Evolutionary conservation across 2,113 vertebrate genomes (phyloP).

Genomic region (Zapornia atra): DNA sequence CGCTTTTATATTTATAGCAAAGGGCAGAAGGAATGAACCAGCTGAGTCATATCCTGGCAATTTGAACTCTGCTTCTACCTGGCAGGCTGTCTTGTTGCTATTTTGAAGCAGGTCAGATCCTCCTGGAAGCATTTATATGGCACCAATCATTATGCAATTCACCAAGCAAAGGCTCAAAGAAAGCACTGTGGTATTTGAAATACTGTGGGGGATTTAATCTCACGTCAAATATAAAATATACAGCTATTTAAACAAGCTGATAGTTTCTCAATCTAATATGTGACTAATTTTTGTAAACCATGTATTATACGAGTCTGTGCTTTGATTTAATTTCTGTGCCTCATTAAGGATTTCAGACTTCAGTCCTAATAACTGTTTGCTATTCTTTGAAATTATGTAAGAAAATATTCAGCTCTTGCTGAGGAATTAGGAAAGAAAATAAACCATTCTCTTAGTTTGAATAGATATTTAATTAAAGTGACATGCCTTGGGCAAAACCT

Average conservation of each 20-base stretch:
- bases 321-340: constrained; percentile 15
- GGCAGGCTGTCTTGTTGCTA: background rate
- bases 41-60: background rate
- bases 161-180: background rate
- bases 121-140: background rate
- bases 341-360: constrained; percentile 1
- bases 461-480: constrained; percentile 47
- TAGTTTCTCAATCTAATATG: background rate
- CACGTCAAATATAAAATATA: background rate
- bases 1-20: background rate
- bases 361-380: background rate
- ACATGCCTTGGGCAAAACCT: constrained; percentile 13
- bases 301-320: background rate
- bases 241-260: background rate
- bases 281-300: background rate
- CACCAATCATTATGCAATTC: background rate
- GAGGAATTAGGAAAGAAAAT: constrained; percentile 42
- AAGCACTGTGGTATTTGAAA: background rate
- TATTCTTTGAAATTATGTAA: background rate
- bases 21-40: background rate
- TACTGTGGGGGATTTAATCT: background rate
- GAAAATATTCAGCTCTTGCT: constrained; percentile 3
- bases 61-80: constrained; percentile 18
- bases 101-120: background rate
- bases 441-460: constrained; percentile 39